A percentile compares a stretch with the other conserved stretches of the same genome.
phyloP scores from a whole-genome alignment of 2,888 invertebrate species.

The Carterocephalus palaemon region DNA sequence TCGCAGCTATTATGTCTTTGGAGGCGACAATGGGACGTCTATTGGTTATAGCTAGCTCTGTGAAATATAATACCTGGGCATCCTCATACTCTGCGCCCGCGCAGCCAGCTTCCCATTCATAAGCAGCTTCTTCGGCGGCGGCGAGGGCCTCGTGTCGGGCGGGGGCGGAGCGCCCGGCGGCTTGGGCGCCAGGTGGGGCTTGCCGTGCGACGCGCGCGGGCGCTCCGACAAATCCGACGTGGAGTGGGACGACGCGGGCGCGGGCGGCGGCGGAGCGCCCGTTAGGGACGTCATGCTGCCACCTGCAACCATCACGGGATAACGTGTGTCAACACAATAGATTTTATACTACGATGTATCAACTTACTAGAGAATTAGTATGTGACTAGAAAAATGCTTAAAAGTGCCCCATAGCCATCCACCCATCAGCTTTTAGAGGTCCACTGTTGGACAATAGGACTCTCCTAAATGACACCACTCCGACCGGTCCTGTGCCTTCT shows the following conservation, averaged over 20 bases:
- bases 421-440: too few species aligned
- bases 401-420: too few species aligned
- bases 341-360: too few species aligned
- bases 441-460: too few species aligned
- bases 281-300: slow-evolving; percentile 71
- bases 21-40: too few species aligned
- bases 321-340: too few species aligned
- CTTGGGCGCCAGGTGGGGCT: slow-evolving; percentile 91
- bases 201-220: slow-evolving; percentile 82
- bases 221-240: slow-evolving; percentile 68
- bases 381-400: too few species aligned
- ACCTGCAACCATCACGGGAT: slow-evolving; percentile 44
- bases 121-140: slow-evolving; percentile 82
- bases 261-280: slow-evolving; percentile 52
- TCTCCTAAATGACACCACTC: too few species aligned
- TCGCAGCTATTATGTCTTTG: too few species aligned
- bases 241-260: slow-evolving; percentile 61
- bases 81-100: slow-evolving; percentile 90
- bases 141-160: slow-evolving; percentile 77
- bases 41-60: neutral
- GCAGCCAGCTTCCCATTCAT: slow-evolving; percentile 81
- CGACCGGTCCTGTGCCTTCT: too few species aligned
- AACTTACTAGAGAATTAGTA: too few species aligned
- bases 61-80: slow-evolving; percentile 80
- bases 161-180: slow-evolving; percentile 78